Evolutionary conservation across 2,113 vertebrate genomes (phyloP).

Genomic region (Peromyscus polionotus): DNA sequence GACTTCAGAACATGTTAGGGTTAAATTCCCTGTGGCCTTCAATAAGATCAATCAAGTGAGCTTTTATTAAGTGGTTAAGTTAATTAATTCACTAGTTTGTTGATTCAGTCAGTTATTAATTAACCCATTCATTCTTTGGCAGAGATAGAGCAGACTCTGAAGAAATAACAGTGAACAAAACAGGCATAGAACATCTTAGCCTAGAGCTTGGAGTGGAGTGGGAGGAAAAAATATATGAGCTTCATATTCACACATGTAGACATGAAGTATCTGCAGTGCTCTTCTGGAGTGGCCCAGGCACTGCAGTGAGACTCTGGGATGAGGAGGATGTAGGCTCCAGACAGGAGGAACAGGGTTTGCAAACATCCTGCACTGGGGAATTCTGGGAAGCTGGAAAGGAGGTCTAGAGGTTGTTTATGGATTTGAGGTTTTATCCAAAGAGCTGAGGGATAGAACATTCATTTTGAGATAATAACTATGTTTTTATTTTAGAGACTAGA

Average conservation of each 20-base stretch:
- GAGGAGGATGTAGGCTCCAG: not conserved
- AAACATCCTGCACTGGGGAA: not conserved
- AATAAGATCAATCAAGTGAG: not conserved
- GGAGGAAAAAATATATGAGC: not conserved
- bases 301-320: not conserved
- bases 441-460: not conserved
- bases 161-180: not conserved
- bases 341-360: not conserved
- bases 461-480: not conserved
- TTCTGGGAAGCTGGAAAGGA: not conserved
- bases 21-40: not conserved
- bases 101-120: not conserved
- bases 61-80: slow-evolving; percentile 29
- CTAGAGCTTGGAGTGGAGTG: not conserved
- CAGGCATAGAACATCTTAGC: not conserved
- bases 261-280: not conserved
- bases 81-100: not conserved
- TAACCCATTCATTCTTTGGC: not conserved
- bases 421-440: not conserved
- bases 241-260: not conserved
- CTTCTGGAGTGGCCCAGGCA: not conserved
- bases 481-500: not conserved
- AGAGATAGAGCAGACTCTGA: not conserved
- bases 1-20: not conserved
- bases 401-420: not conserved